Conservation (phyloP, 2,797 vertebrate species). For the Silurus lanzhouensis region DNA sequence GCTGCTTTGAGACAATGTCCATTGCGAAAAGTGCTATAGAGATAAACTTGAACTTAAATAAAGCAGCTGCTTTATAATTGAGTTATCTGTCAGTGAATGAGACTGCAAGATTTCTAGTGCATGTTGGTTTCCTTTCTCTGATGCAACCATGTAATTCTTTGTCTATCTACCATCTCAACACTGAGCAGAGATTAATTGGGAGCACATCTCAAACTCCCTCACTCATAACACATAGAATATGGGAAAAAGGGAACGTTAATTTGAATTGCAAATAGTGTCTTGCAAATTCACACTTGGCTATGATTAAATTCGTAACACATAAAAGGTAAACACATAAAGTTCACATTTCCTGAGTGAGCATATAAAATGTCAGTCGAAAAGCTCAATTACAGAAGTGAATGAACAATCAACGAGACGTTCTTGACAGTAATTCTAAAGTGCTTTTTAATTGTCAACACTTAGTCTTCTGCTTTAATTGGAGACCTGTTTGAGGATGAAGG, state of each 20-base stretch:
- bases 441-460: slow-evolving; percentile 24
- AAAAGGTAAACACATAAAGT: not conserved
- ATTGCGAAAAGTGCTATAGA: too few relatives aligned
- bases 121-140: slow-evolving; percentile 35
- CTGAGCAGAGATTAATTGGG: slow-evolving; percentile 38
- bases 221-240: not conserved
- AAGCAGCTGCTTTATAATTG: not conserved
- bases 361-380: not conserved
- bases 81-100: not conserved
- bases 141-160: slow-evolving; percentile 44
- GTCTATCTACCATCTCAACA: slow-evolving; percentile 49
- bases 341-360: not conserved
- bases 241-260: not conserved
- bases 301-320: slow-evolving; percentile 8
- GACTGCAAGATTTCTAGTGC: slow-evolving; percentile 16
- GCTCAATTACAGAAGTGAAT: slow-evolving; percentile 25
- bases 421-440: slow-evolving; percentile 20
- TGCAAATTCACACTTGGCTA: not conserved
- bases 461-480: slow-evolving; percentile 27
- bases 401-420: too few relatives aligned
- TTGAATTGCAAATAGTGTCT: slow-evolving; percentile 1
- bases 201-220: slow-evolving; percentile 22
- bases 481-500: not conserved
- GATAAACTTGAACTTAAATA: too few relatives aligned
- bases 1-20: too few relatives aligned